phyloP scores from a whole-genome alignment of 2,888 invertebrate genomes.

The Diadegma fenestrale region DNA sequence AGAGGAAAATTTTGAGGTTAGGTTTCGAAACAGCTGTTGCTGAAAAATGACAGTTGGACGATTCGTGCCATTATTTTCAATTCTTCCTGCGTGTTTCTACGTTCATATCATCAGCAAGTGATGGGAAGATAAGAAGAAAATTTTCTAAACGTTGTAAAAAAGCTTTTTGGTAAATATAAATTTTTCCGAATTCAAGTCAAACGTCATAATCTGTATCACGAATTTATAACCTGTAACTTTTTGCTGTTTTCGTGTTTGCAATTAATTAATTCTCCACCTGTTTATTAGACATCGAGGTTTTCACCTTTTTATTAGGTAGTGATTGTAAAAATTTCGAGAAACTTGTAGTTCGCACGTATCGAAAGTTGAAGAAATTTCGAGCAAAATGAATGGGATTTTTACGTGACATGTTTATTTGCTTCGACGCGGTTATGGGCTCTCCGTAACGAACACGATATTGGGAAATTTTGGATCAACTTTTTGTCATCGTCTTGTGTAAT shows the following conservation, averaged over 20 bases:
- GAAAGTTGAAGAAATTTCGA: not conserved
- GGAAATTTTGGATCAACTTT: slow-evolving; percentile 22
- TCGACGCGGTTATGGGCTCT: slow-evolving; percentile 26
- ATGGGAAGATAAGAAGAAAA: not conserved
- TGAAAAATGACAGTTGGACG: slow-evolving; percentile 32
- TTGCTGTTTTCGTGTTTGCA: not conserved
- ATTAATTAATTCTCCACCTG: not conserved
- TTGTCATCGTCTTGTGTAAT: not conserved
- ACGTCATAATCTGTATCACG: not conserved
- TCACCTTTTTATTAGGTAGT: not conserved
- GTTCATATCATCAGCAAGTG: not conserved
- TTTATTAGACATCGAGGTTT: not conserved
- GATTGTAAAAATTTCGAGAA: not conserved
- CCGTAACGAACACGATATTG: slow-evolving; percentile 17
- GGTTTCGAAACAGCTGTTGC: slow-evolving; percentile 47
- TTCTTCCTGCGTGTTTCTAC: not conserved
- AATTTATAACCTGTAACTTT: not conserved
- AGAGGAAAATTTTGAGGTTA: slow-evolving; percentile 51
- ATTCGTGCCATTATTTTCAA: slow-evolving; percentile 3
- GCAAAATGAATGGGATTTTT: not conserved
- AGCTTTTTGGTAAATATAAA: not conserved
- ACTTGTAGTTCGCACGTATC: not conserved
- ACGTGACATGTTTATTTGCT: not conserved
- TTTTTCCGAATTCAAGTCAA: not conserved
- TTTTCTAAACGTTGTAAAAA: not conserved